phyloP scores from a whole-genome alignment of 1,140 invertebrate genomes.

The Harlomillsia oculata region DNA sequence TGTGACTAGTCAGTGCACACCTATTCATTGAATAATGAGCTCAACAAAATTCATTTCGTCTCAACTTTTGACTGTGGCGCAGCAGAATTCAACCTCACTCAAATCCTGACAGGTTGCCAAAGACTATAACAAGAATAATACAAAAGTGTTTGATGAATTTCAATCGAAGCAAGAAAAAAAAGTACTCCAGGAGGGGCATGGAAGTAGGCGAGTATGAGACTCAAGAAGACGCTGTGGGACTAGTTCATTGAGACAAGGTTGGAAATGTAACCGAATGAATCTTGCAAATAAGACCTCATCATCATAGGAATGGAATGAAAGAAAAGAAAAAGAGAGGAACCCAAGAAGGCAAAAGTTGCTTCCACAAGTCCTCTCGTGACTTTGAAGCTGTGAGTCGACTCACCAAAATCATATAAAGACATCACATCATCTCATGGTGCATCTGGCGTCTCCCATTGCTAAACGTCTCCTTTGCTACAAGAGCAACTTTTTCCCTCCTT shows the following conservation, averaged over 20 bases:
- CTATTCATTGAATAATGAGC: no score
- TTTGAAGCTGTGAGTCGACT: no score
- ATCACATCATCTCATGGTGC: slow-evolving; percentile 18
- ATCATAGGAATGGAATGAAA: slow-evolving; percentile 18
- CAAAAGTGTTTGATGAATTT: slow-evolving; percentile 16
- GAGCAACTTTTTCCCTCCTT: slow-evolving; percentile 28
- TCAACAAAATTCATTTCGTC: no score
- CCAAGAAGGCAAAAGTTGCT: neutral
- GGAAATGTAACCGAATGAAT: slow-evolving; percentile 16
- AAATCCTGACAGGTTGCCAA: slow-evolving; percentile 2
- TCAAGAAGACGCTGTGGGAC: no score
- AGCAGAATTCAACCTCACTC: slow-evolving; percentile 11
- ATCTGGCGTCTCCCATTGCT: slow-evolving; percentile 31
- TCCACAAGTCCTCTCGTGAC: no score
- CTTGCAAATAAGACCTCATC: slow-evolving; percentile 21
- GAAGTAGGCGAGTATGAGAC: slow-evolving; percentile 8
- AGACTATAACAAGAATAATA: slow-evolving; percentile 4
- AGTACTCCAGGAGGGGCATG: slow-evolving; percentile 13
- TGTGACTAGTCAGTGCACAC: no score
- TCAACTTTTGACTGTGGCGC: slow-evolving; percentile 13
- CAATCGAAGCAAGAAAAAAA: slow-evolving; percentile 12
- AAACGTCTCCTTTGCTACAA: slow-evolving; percentile 12
- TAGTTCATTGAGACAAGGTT: no score
- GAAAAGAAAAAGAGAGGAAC: neutral
- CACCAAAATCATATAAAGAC: slow-evolving; percentile 16